Conservation (phyloP, 2,797 vertebrate genomes). For the Strix occidentalis region DNA sequence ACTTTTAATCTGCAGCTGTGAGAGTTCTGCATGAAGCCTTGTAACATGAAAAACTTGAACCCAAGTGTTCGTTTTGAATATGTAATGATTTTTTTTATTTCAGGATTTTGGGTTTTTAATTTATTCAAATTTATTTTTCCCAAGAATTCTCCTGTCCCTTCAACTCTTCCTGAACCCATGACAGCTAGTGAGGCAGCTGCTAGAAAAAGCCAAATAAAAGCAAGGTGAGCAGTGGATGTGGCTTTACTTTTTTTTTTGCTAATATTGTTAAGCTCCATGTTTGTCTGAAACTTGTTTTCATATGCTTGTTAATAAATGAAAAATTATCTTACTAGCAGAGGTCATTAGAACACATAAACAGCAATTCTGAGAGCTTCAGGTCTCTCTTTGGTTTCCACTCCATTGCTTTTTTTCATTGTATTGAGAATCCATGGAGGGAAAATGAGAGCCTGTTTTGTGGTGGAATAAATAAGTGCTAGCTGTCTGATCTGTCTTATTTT, state of each 20-base stretch:
- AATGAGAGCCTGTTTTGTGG: neutral
- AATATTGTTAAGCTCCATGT: neutral
- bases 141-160: conserved; percentile 90
- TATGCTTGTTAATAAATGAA: neutral
- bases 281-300: neutral
- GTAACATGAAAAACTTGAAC: neutral
- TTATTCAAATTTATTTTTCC: conserved; percentile 43
- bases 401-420: neutral
- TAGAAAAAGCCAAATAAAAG: conserved; percentile 96
- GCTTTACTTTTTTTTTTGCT: neutral
- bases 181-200: conserved; percentile 95
- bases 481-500: neutral
- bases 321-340: neutral
- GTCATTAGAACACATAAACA: neutral
- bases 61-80: neutral
- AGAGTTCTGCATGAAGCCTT: neutral
- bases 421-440: neutral
- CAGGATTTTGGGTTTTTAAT: neutral
- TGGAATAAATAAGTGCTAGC: neutral
- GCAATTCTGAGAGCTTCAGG: neutral
- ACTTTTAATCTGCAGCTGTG: neutral
- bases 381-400: neutral
- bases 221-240: conserved; percentile 81
- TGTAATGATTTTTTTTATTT: conserved; percentile 44
- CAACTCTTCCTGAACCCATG: conserved; percentile 91